Conservation (phyloP, 2,113 vertebrate genomes). For the Pterocles burchelli region DNA sequence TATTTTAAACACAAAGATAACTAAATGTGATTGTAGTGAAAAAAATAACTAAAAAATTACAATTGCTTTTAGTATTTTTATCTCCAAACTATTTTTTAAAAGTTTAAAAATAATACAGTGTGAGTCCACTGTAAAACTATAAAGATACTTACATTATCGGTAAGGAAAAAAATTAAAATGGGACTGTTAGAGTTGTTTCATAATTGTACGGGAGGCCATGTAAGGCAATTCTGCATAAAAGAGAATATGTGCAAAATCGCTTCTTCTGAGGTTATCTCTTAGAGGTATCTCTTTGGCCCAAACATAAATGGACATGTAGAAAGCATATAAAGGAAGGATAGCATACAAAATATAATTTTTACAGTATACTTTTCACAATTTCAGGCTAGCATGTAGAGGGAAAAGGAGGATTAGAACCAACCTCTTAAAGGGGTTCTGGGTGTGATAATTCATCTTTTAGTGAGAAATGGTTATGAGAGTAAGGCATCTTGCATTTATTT, state of each 20-base stretch:
- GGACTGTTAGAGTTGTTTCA: background rate
- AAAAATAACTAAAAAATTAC: background rate
- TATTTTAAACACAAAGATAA: background rate
- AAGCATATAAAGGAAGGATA: background rate
- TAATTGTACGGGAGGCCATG: background rate
- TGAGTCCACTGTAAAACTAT: background rate
- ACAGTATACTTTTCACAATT: background rate
- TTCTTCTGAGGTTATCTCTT: background rate
- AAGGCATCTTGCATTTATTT: background rate
- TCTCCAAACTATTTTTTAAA: background rate
- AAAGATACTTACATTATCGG: background rate
- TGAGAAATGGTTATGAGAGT: background rate
- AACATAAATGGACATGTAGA: accelerated
- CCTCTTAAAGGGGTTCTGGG: background rate
- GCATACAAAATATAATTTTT: background rate
- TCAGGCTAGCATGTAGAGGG: background rate
- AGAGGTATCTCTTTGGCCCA: background rate
- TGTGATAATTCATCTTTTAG: slow-evolving; percentile 8
- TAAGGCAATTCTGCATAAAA: background rate
- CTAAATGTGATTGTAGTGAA: background rate
- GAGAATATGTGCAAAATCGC: background rate
- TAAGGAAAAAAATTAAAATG: background rate
- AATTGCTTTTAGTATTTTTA: background rate
- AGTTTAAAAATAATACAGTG: background rate
- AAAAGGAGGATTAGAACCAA: background rate